Evolutionary conservation across 64 coral and sea anemone species (phyloP).

Genomic region (Acropora yongei): DNA sequence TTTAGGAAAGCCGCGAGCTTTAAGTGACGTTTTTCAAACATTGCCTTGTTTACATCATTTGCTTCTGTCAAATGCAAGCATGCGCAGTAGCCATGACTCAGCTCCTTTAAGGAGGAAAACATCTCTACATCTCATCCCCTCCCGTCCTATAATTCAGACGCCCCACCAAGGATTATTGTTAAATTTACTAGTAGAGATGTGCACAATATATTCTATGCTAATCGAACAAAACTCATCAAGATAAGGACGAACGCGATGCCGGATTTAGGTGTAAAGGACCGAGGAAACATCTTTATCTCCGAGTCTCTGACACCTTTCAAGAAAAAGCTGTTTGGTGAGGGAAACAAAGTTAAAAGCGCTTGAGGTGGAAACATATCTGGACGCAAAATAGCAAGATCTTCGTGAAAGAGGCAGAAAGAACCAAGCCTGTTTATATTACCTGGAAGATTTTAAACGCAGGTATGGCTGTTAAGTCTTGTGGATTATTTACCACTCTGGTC

Average conservation of each 20-base stretch:
- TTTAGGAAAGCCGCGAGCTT: no score
- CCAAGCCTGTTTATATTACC: neutral
- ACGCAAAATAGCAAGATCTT: neutral
- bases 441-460: neutral
- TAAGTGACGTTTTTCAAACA: no score
- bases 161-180: slow-evolving; percentile 28
- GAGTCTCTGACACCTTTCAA: neutral
- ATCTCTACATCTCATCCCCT: slow-evolving; percentile 44
- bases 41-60: no score
- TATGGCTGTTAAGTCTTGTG: neutral
- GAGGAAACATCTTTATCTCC: slow-evolving; percentile 1
- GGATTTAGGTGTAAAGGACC: neutral
- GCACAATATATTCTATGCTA: slow-evolving; percentile 14
- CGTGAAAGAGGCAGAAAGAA: neutral
- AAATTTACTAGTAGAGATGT: slow-evolving; percentile 47
- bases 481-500: neutral
- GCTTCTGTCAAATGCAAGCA: no score
- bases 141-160: neutral
- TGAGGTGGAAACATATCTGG: neutral
- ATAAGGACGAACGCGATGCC: slow-evolving; percentile 35
- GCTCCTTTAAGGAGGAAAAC: slow-evolving; percentile 14
- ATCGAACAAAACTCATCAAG: neutral
- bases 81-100: no score
- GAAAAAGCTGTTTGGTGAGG: slow-evolving; percentile 18
- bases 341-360: neutral